A percentile compares a stretch with the other conserved stretches of the same genome.
These are phyloP conservation scores for Propithecus coquereli DNA, from an alignment of 2,113 vertebrate genomes.

Conservation along the genomic window DNA sequence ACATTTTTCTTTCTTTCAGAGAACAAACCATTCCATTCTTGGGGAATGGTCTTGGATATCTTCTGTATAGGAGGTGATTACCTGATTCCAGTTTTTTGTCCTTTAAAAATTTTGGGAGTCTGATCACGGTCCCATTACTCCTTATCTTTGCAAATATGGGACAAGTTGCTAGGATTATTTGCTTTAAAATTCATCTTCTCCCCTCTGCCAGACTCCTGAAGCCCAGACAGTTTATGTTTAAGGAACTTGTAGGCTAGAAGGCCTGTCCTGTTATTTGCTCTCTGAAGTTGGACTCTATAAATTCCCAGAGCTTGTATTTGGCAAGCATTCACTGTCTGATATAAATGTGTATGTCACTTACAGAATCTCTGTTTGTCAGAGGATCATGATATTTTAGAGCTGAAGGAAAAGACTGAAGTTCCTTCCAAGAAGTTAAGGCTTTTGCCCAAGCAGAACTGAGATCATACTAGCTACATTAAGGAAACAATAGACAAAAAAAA, in stretches of 20 bases:
- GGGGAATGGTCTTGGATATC: neutral
- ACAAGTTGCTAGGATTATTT: neutral
- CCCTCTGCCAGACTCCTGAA: neutral
- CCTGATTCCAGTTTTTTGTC: neutral
- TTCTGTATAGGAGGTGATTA: neutral
- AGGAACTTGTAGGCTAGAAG: neutral
- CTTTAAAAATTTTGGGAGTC: neutral
- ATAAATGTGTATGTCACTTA: neutral
- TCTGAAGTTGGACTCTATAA: neutral
- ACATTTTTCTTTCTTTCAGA: conserved; percentile 20
- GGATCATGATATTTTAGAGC: neutral
- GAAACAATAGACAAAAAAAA: neutral
- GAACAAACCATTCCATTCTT: conserved; percentile 23
- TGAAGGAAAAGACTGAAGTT: neutral
- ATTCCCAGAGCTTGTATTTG: neutral
- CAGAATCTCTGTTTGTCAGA: neutral
- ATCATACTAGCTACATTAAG: neutral
- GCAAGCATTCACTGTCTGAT: neutral
- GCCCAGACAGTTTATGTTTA: neutral
- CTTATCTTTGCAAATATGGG: neutral
- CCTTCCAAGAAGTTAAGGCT: neutral
- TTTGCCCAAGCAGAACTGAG: neutral
- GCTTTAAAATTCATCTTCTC: neutral
- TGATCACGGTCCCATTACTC: neutral
- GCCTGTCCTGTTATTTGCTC: neutral